Base-by-base conservation (phyloP, 2,888 invertebrate species). In the Microchrysa polita region DNA sequence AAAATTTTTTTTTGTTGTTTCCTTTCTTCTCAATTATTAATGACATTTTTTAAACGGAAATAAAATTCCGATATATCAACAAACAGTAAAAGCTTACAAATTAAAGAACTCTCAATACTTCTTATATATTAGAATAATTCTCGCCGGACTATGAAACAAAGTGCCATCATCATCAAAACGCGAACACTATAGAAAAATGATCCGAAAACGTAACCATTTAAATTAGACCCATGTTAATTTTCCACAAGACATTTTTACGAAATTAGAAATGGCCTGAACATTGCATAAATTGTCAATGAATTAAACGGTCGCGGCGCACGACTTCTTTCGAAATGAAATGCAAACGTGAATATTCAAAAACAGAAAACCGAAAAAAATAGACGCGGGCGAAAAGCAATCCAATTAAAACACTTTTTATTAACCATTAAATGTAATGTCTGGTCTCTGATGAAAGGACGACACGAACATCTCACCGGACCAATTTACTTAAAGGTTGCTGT, bases 391-490 rank as follows among this genome's bases (percentile, higher is more conserved):
- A 72, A 72, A 22, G 73, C 63, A 60, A 63, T 73, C 73, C 73
- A 73, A 73, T 73, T 73, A 73, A 73, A 73, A 73, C 27, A 44
- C 73, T 61, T 73, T 73, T 73, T 73, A 73, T 63, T 73, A 63
- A 53, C 73, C 73, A 73, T 73, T 73, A 73, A 73, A 73, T 42
- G 65, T 73, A 63, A 73, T 73, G 65, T 65, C 63, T 23, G 52
- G 34, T 65, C 44, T 5, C 65, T 73, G 73, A 73, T 73, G 73
- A 73, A 73, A 67, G 65, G 40, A 34, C 73, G 40, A 22, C 73
- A 73, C 73, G 73, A 73, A 73, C 73, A 73, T 73, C 73, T 67
- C 73, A 22, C 18, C 65, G 73, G 73, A 65, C 55, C 73, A 73
- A 73, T 73, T 73, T 65, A 23, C 55, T 55, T 27, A 73, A 44